Conservation (phyloP, 2,888 invertebrate genomes). For the Amiota mariae region DNA sequence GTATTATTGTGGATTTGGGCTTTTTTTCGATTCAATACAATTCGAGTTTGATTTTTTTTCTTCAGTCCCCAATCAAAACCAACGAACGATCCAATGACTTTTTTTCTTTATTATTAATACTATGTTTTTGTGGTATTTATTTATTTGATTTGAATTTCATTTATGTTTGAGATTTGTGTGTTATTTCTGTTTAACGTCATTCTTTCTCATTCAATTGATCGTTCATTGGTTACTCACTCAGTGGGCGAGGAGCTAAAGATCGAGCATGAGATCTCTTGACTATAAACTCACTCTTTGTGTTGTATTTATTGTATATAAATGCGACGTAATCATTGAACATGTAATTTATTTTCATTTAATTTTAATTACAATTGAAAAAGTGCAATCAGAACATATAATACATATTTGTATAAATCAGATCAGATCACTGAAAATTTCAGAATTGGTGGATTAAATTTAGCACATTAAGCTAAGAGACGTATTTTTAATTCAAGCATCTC, state of each 20-base stretch:
- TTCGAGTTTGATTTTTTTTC: background rate
- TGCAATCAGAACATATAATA: background rate
- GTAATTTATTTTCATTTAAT: conserved; percentile 34
- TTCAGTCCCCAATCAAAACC: no score
- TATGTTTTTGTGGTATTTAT: conserved; percentile 24
- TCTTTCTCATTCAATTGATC: no score
- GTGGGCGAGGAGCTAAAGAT: conserved; percentile 12
- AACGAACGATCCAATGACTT: background rate
- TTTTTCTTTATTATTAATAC: background rate
- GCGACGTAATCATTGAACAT: conserved; percentile 31
- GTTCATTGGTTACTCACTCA: background rate
- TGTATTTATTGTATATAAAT: conserved; percentile 9
- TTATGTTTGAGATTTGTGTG: conserved; percentile 11
- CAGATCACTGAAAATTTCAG: no score
- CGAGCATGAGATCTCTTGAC: no score
- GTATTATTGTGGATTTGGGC: background rate
- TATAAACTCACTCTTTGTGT: background rate
- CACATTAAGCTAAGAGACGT: no score
- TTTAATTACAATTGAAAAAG: conserved; percentile 28
- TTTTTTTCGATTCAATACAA: background rate
- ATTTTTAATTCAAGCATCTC: no score
- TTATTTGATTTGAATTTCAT: conserved; percentile 29
- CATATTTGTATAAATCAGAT: no score
- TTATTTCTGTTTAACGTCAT: background rate
- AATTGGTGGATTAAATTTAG: no score